Evolutionary conservation across 1,140 invertebrate species (phyloP).

Genomic region (Orius laevigatus): DNA sequence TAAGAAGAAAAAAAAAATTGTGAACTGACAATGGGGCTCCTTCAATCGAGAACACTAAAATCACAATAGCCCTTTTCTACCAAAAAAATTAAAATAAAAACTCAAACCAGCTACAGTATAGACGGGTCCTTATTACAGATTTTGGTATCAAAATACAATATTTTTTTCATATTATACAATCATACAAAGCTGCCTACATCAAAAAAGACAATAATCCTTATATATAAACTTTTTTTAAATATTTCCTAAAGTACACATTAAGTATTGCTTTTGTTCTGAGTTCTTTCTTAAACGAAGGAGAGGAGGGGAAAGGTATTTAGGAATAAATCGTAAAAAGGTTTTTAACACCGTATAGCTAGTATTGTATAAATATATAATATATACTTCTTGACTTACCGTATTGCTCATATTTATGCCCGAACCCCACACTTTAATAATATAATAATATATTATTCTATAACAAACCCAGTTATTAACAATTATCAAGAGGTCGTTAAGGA

Average conservation of each 20-base stretch:
- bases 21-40: too few relatives aligned
- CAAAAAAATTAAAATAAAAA: slow-evolving; percentile 1
- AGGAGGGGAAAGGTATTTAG: not conserved
- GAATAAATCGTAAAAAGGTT: slow-evolving; percentile 4
- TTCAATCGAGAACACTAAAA: too few relatives aligned
- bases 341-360: slow-evolving; percentile 10
- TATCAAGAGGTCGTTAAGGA: slow-evolving; percentile 6
- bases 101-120: slow-evolving; percentile 14
- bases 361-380: slow-evolving; percentile 16
- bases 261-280: slow-evolving; percentile 18
- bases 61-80: too few relatives aligned
- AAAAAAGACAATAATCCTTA: slow-evolving; percentile 13
- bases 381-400: slow-evolving; percentile 1
- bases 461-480: slow-evolving; percentile 15
- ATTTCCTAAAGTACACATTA: slow-evolving; percentile 15
- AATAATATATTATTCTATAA: slow-evolving; percentile 9
- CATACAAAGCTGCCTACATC: slow-evolving; percentile 14
- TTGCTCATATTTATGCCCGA: slow-evolving; percentile 2
- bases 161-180: slow-evolving; percentile 15
- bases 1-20: too few relatives aligned
- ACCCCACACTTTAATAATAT: too few relatives aligned
- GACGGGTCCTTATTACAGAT: slow-evolving; percentile 1
- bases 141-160: slow-evolving; percentile 18
- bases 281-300: slow-evolving; percentile 6
- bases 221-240: slow-evolving; percentile 9